Conservation (phyloP, 2,113 vertebrate species). For the Notiomystis cincta region DNA sequence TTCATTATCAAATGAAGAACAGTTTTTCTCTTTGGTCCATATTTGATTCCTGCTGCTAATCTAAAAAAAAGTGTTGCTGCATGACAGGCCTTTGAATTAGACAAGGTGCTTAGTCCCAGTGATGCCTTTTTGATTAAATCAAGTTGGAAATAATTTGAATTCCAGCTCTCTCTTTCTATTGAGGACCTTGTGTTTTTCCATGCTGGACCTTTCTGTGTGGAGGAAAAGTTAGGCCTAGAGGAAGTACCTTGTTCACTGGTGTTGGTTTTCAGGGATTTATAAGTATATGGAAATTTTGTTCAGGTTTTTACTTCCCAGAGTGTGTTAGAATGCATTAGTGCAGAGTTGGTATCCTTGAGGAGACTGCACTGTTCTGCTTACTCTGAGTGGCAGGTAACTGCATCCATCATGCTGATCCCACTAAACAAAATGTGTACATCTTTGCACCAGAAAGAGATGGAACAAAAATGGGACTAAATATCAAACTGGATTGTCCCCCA, state of each 20-base stretch:
- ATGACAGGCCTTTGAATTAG: not conserved
- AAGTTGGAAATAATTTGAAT: not conserved
- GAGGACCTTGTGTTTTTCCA: not conserved
- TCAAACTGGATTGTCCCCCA: not conserved
- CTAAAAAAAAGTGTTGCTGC: not conserved
- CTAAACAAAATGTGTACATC: not conserved
- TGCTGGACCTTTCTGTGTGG: not conserved
- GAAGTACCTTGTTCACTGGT: not conserved
- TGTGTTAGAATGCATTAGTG: not conserved
- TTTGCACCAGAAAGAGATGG: not conserved
- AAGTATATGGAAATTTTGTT: not conserved
- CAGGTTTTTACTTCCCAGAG: not conserved
- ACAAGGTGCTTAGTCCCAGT: not conserved
- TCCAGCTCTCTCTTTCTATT: not conserved
- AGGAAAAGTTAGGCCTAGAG: not conserved
- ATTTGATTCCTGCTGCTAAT: not conserved
- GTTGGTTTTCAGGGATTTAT: not conserved
- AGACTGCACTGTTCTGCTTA: not conserved
- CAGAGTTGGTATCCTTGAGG: not conserved
- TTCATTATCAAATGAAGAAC: not conserved
- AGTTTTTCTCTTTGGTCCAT: not conserved
- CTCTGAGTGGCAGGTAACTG: not conserved
- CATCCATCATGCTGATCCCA: not conserved
- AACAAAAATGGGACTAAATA: not conserved
- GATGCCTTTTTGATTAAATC: not conserved